phyloP scores from a whole-genome alignment of 2,888 invertebrate genomes.

The Cylloceria caligata region DNA sequence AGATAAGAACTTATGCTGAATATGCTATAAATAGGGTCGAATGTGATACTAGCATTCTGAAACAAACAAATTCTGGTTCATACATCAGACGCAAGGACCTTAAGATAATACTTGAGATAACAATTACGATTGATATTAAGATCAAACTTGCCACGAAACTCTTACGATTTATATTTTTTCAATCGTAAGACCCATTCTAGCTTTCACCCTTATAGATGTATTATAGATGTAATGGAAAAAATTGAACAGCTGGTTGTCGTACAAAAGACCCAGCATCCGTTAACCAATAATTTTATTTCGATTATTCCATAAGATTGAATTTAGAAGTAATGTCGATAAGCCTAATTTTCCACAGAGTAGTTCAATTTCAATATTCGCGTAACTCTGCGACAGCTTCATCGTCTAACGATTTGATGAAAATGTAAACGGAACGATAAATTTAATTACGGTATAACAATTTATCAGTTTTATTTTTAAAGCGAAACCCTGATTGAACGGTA shows the following conservation, averaged over 20 bases:
- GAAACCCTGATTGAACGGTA: constrained; percentile 5
- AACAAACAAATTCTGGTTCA: neutral
- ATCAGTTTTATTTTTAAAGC: constrained; percentile 1
- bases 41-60: neutral
- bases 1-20: constrained; percentile 11
- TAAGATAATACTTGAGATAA: too few relatives aligned
- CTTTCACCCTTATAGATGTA: too few relatives aligned
- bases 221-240: too few relatives aligned
- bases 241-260: too few relatives aligned
- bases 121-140: too few relatives aligned
- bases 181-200: too few relatives aligned
- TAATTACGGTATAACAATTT: constrained; percentile 17
- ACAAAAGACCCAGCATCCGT: too few relatives aligned
- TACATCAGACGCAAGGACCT: neutral
- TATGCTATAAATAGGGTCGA: neutral
- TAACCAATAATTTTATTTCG: too few relatives aligned
- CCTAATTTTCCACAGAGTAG: neutral
- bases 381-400: neutral
- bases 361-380: neutral
- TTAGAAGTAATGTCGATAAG: neutral
- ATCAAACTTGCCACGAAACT: too few relatives aligned
- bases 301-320: too few relatives aligned
- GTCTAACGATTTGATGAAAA: neutral
- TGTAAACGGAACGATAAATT: constrained; percentile 11
- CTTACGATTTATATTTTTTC: too few relatives aligned